Base-by-base conservation (phyloP, 2,113 vertebrate genomes). In the Marmota flaviventris region DNA sequence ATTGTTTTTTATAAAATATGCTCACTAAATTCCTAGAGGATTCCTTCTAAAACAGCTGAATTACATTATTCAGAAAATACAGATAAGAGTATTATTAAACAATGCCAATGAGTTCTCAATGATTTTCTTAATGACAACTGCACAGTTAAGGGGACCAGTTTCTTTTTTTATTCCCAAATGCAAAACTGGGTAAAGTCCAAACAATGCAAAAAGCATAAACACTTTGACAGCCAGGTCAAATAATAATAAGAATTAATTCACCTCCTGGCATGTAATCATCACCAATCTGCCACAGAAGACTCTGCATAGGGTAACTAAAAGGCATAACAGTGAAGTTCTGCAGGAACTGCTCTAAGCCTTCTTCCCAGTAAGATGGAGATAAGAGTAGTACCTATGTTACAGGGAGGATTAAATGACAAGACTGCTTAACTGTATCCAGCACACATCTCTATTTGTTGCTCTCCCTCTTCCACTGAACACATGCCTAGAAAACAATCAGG, bases 61-160 rank as follows among this genome's bases (percentile, higher is more conserved):
- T 56, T 77, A 82, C 9, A 76, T 48, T 90, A 93, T 63, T 51
- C 51, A 93, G 69, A 45, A 76, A 93, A 87, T 53, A 29, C n/a
- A 91, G 76, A 70, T 91, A 93, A 86, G 39, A 76, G 24, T 70
- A 91, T 63, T 91, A 90, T 58, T 82, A 82, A 95, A 85, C 8
- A 14, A 89, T 16, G 79, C 42, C 51, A 85, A 86, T 76, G 81
- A 75, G 79, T 73, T 53, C 78, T 94, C 48, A 94, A 75, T 27
- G 56, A 85, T 91, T 95, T 90, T 85, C 86, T 82, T 95, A 86
- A 87, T 86, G 29, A 93, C 48, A 82, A 86, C 2, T 91, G 29
- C 61, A 91, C 13, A 70, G 42, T 39, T n/a, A 89, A 69, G 65
- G 92, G 1, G 1, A 81, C 48, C 18, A 39, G 48, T 27, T 45